A percentile compares a stretch with the other conserved stretches of the same genome.
Evolutionary conservation across 53 echinoderm and acorn worm genomes (phyloP).

Genomic region (Luidia sarsii): DNA sequence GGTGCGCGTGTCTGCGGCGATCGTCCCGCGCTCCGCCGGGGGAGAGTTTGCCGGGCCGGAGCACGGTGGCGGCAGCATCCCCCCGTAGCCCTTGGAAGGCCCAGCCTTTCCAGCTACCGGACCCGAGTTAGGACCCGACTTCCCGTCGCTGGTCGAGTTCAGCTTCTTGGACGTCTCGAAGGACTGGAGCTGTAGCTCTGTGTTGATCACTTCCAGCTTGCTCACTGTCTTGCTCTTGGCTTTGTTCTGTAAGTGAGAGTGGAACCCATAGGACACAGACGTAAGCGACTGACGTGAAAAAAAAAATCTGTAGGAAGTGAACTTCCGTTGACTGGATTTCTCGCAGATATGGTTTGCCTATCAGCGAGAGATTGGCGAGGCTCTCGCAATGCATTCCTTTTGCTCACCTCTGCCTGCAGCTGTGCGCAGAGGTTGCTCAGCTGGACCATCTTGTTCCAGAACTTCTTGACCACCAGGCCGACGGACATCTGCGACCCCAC

Average conservation of each 20-base stretch:
- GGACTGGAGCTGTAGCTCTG: slow-evolving; percentile 64
- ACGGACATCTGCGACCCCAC: slow-evolving; percentile 95
- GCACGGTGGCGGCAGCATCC: slow-evolving; percentile 45
- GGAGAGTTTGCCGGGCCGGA: no score
- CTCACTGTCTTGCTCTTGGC: slow-evolving; percentile 61
- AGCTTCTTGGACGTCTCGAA: slow-evolving; percentile 45
- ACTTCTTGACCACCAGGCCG: slow-evolving; percentile 93
- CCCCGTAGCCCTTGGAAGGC: slow-evolving; percentile 21
- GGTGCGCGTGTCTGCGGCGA: slow-evolving; percentile 76
- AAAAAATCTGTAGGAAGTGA: no score
- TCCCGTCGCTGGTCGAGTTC: slow-evolving; percentile 1
- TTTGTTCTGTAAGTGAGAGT: slow-evolving; percentile 63
- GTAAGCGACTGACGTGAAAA: not conserved
- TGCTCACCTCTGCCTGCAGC: slow-evolving; percentile 85
- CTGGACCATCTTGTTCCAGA: slow-evolving; percentile 99
- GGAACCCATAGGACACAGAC: no score
- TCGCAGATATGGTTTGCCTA: no score
- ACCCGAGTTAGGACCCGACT: not conserved
- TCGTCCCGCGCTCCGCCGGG: no score
- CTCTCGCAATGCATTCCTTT: no score
- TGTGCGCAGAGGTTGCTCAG: slow-evolving; percentile 76
- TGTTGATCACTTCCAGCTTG: slow-evolving; percentile 70
- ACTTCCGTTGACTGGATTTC: no score
- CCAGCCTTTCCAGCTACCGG: slow-evolving; percentile 7
- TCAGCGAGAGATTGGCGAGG: not conserved